Evolutionary conservation across 2,113 vertebrate species (phyloP).

Genomic region (Anhinga rufa): DNA sequence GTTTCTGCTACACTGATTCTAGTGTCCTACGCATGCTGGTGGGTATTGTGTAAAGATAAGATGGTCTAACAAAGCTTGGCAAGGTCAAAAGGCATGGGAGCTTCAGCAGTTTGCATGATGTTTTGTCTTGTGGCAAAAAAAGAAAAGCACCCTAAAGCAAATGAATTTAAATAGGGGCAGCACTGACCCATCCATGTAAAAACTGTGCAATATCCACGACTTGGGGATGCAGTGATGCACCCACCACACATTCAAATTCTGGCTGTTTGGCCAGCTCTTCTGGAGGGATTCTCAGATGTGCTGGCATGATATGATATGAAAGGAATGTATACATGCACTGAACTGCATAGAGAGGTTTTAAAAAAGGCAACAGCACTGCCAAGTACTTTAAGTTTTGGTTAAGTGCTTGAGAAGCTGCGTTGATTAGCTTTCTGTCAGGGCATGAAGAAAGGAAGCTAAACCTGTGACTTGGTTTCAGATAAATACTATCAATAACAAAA

Average conservation of each 20-base stretch:
- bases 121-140: constrained; percentile 19
- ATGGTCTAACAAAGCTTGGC: constrained; percentile 54
- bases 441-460: not conserved
- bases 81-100: constrained; percentile 66
- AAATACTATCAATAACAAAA: not conserved
- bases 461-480: not conserved
- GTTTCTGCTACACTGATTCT: constrained; percentile 52
- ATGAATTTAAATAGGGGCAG: not conserved
- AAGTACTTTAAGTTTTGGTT: not conserved
- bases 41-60: constrained; percentile 59
- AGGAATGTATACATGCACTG: not conserved
- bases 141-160: not conserved
- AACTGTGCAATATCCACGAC: not conserved
- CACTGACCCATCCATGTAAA: not conserved
- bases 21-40: constrained; percentile 41
- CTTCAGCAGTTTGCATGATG: constrained; percentile 2
- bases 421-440: not conserved
- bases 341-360: not conserved
- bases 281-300: not conserved
- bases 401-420: not conserved
- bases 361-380: not conserved
- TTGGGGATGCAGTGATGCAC: not conserved
- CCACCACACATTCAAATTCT: not conserved
- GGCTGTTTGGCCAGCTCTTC: not conserved
- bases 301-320: not conserved